Evolutionary conservation across 1,140 invertebrate genomes (phyloP).

Genomic region (Agraylea sexmaculata): DNA sequence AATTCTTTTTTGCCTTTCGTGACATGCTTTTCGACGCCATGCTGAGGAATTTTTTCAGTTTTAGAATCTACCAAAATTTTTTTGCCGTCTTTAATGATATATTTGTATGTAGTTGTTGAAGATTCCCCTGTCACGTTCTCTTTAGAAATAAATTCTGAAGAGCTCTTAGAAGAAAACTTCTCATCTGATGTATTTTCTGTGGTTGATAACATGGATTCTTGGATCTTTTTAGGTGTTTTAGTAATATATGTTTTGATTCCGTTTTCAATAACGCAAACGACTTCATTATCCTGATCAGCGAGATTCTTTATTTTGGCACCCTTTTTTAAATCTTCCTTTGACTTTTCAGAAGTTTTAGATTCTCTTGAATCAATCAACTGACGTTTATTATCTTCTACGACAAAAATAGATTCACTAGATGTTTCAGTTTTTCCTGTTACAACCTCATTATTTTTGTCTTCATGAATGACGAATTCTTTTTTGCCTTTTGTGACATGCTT

Average conservation of each 20-base stretch:
- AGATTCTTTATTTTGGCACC: too few relatives aligned
- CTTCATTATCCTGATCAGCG: not conserved
- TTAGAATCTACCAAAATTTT: not conserved
- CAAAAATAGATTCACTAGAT: constrained; percentile 32
- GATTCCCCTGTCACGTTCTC: too few relatives aligned
- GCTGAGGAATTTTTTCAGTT: not conserved
- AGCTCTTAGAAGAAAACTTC: too few relatives aligned
- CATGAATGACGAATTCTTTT: not conserved
- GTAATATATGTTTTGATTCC: constrained; percentile 5
- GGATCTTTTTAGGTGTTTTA: too few relatives aligned
- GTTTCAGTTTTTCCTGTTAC: constrained; percentile 29
- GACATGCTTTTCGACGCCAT: constrained; percentile 8
- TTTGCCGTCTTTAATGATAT: not conserved
- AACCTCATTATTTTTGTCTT: constrained; percentile 6
- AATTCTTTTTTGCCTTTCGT: not conserved
- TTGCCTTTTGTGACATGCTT: constrained; percentile 9
- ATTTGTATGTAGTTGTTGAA: not conserved
- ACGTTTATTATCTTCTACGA: constrained; percentile 34
- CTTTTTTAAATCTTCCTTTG: too few relatives aligned
- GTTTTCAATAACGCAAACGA: constrained; percentile 7
- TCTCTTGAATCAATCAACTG: constrained; percentile 32
- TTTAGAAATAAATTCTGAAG: too few relatives aligned
- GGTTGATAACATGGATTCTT: too few relatives aligned
- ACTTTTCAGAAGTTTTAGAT: too few relatives aligned
- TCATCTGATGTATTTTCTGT: too few relatives aligned